Base-by-base conservation (phyloP, 1,140 invertebrate species). In the Drosophila leontia region DNA sequence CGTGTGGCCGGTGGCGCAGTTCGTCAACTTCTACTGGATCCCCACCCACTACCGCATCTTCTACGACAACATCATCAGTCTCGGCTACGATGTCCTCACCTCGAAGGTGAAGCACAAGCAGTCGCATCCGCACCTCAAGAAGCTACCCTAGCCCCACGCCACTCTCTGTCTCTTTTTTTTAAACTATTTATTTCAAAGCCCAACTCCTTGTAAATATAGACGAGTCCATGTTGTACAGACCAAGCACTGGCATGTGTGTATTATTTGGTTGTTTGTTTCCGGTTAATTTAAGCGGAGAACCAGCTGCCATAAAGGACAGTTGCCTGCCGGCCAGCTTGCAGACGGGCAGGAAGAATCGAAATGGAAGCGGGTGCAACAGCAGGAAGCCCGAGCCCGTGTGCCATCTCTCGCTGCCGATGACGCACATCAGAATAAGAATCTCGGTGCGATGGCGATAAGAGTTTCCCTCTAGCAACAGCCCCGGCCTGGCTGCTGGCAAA, bases 41-140 rank as follows among this genome's bases (percentile, higher is more conserved):
- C 97, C 97, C 19, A 96, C 95, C 6, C 95, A 94, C 85, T 99
- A 96, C 92, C 94, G 98, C 86, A 97, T 99, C 23, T 93, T 98
- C 12, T 99, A 98, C 93, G 98, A 99, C 91, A 99, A 97, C 93
- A 95, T 95, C 8, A 96, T 99, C 91, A 98, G 97, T 29, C 94
- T 99, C 86, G 96, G 97, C 11, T 98, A 98, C 94, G 98, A 99
- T 93, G 93, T 97, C 47, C 98, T 98, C 91, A 98, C 97, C n/a
- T 98, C 97, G 29, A 95, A 97, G 93, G 96, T 99, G n/a, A 98
- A 97, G 93, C 95, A 97, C 48, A 75, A 78, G 8, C 68, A 82
- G 29, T 88, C 83, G 3, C 78, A 80, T 13, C 50, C 84, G 7
- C 80, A 80, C 17, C 50, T 57, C 23, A 84, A 80, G 47, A 77